These are phyloP conservation scores for Melieria omissa DNA, from an alignment of 2,888 invertebrate genomes.

Conservation along the genomic window DNA sequence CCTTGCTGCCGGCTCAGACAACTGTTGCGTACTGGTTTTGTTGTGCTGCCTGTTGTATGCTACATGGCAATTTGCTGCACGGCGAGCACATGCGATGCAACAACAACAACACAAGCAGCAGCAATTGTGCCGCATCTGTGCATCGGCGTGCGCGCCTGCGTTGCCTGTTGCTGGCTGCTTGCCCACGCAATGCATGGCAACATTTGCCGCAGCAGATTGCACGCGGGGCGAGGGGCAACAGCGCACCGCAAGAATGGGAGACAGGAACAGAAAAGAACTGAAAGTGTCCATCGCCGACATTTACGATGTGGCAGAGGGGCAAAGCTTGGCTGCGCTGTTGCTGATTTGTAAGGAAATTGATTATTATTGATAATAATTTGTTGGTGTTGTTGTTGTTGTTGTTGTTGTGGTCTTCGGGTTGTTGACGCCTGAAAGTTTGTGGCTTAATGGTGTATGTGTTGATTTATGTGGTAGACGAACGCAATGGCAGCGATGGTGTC, in stretches of 20 bases:
- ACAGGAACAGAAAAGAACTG: too few relatives aligned
- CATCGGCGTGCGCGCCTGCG: too few relatives aligned
- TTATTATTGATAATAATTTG: constrained; percentile 41
- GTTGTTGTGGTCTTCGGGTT: background rate
- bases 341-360: constrained; percentile 30
- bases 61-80: background rate
- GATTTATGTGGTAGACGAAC: constrained; percentile 17
- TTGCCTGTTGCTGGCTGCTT: too few relatives aligned
- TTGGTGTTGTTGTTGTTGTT: background rate
- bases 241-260: too few relatives aligned
- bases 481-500: too few relatives aligned
- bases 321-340: constrained; percentile 5
- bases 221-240: too few relatives aligned
- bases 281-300: constrained; percentile 38
- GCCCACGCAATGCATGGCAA: too few relatives aligned
- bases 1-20: too few relatives aligned
- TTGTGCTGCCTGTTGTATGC: background rate
- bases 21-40: background rate
- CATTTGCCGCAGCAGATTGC: too few relatives aligned
- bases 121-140: too few relatives aligned
- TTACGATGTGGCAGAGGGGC: constrained; percentile 45
- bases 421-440: constrained; percentile 14
- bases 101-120: too few relatives aligned
- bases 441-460: constrained; percentile 33
- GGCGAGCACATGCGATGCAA: too few relatives aligned